Evolutionary conservation across 2,797 vertebrate species (phyloP).

Genomic region (Gallinago stenura): DNA sequence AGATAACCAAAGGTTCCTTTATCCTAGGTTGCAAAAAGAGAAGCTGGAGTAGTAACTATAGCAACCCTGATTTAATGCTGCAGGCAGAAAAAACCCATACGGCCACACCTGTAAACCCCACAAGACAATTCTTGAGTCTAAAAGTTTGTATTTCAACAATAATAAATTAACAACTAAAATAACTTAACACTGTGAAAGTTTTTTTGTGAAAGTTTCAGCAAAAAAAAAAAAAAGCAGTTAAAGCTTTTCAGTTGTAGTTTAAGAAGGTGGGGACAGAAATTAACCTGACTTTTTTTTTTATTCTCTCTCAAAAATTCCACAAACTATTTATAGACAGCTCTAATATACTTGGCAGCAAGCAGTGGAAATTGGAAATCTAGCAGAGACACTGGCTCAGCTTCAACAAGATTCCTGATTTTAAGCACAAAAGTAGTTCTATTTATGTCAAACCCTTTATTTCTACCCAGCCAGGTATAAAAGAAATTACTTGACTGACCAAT

Average conservation of each 20-base stretch:
- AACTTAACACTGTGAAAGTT: not conserved
- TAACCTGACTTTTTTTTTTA: not conserved
- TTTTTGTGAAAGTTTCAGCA: not conserved
- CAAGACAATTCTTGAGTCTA: no score
- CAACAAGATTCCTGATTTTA: slow-evolving; percentile 50
- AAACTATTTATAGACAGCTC: slow-evolving; percentile 52
- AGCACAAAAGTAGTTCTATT: slow-evolving; percentile 40
- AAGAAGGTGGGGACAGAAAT: not conserved
- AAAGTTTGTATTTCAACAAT: no score
- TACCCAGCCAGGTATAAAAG: not conserved
- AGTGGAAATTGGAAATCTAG: slow-evolving; percentile 53
- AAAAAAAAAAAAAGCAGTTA: not conserved
- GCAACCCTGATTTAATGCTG: not conserved
- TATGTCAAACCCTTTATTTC: not conserved
- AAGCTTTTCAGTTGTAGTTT: not conserved
- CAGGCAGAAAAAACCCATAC: not conserved
- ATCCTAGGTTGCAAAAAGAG: not conserved
- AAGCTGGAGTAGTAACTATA: not conserved
- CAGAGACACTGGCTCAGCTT: slow-evolving; percentile 32
- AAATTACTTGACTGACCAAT: not conserved
- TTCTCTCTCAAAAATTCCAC: slow-evolving; percentile 43
- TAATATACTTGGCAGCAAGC: slow-evolving; percentile 47
- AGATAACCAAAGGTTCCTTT: not conserved
- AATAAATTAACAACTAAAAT: not conserved
- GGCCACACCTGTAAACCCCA: not conserved